Conservation (phyloP, 2,797 vertebrate genomes). For the Thripadectes ignobilis region DNA sequence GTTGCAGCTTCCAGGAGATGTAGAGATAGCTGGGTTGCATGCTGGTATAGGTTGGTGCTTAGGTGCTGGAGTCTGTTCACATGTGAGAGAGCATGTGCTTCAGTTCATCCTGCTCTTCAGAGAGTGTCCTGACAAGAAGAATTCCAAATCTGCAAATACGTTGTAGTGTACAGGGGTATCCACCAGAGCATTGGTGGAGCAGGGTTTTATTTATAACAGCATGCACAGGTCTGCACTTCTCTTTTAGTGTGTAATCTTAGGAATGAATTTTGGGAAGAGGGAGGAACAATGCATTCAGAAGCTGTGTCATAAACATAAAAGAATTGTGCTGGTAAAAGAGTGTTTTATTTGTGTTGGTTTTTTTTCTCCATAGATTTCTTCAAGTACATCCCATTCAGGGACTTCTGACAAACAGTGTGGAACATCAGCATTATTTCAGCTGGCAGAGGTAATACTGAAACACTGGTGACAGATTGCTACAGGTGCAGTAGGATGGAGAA, state of each 20-base stretch:
- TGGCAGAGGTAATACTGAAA: slow-evolving; percentile 81
- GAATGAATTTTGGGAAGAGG: not conserved
- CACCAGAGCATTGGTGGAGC: not conserved
- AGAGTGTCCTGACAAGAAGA: not conserved
- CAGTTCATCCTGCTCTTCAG: not conserved
- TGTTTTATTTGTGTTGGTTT: not conserved
- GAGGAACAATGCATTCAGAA: not conserved
- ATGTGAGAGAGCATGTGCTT: not conserved
- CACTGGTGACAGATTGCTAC: slow-evolving; percentile 38
- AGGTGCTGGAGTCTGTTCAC: not conserved
- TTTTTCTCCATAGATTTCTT: slow-evolving; percentile 78
- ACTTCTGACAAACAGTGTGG: slow-evolving; percentile 82
- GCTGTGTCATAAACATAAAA: not conserved
- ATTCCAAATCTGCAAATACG: not conserved
- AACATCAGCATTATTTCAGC: slow-evolving; percentile 80
- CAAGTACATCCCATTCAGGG: slow-evolving; percentile 77
- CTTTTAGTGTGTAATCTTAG: not conserved
- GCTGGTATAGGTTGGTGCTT: not conserved
- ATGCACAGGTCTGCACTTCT: not conserved
- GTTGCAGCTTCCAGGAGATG: not conserved
- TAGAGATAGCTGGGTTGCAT: not conserved
- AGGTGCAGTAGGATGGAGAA: not conserved
- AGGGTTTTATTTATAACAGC: not conserved
- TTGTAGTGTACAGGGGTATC: not conserved
- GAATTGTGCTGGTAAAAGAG: not conserved